phyloP scores from a whole-genome alignment of 53 echinoderm and acorn worm species.

The Crossaster papposus region DNA sequence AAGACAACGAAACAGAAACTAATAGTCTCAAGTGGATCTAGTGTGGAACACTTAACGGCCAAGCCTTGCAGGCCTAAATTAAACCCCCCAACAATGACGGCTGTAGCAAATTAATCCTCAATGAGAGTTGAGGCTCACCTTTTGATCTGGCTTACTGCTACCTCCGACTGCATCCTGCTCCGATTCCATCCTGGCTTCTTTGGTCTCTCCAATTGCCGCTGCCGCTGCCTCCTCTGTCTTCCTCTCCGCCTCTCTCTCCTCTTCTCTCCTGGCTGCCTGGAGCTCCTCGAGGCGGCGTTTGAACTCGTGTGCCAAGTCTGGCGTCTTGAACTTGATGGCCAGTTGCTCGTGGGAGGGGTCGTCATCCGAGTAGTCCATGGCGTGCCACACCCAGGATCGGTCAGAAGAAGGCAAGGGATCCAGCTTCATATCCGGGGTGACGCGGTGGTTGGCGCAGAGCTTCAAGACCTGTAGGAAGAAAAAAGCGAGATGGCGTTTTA shows the following conservation, averaged over 20 bases:
- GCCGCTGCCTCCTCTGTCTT: neutral
- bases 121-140: constrained; percentile 3
- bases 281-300: constrained; percentile 71
- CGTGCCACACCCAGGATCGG: constrained; percentile 72
- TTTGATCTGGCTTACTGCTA: constrained; percentile 7
- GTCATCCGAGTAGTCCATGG: constrained; percentile 85
- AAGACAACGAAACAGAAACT: neutral
- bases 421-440: constrained; percentile 69
- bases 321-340: constrained; percentile 90
- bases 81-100: too few relatives aligned
- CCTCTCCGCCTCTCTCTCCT: neutral
- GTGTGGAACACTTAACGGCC: too few relatives aligned
- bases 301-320: constrained; percentile 71
- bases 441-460: constrained; percentile 81
- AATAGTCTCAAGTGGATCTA: too few relatives aligned
- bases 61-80: too few relatives aligned
- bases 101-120: too few relatives aligned
- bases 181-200: constrained; percentile 10
- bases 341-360: constrained; percentile 82
- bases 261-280: constrained; percentile 50
- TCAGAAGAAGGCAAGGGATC: constrained; percentile 65
- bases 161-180: neutral
- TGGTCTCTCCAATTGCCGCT: neutral
- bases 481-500: too few relatives aligned
- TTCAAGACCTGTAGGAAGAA: constrained; percentile 36